A percentile compares a stretch with the other conserved stretches of the same genome.
Evolutionary conservation across 2,888 invertebrate species (phyloP).

Genomic region (Ellobium chinense): DNA sequence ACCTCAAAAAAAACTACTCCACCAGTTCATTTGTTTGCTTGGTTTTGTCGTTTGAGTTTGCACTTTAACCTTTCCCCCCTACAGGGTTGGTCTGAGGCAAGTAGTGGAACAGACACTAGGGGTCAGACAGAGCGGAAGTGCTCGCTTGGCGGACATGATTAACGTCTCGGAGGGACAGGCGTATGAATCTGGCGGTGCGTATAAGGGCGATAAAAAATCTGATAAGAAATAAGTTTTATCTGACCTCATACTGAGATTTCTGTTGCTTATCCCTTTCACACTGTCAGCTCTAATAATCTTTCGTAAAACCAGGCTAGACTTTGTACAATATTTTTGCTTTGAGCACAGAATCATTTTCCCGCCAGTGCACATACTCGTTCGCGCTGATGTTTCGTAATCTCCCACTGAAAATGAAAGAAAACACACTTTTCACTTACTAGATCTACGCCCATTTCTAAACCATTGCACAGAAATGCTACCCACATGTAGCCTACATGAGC

Average conservation of each 20-base stretch:
- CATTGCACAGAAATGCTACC: too few relatives aligned
- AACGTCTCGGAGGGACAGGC: conserved; percentile 51
- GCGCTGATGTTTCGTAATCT: too few relatives aligned
- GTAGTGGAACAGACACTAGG: conserved; percentile 69
- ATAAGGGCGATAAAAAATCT: conserved; percentile 2
- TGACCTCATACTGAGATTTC: neutral
- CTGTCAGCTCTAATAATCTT: neutral
- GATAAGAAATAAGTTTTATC: conserved; percentile 19
- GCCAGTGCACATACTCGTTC: too few relatives aligned
- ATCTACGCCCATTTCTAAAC: too few relatives aligned
- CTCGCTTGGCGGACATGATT: conserved; percentile 68
- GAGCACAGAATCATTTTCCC: too few relatives aligned
- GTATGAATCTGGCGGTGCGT: conserved; percentile 42
- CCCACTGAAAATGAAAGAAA: too few relatives aligned
- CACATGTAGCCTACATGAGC: too few relatives aligned
- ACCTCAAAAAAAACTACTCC: neutral
- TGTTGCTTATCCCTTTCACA: neutral
- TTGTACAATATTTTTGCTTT: too few relatives aligned
- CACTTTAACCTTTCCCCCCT: conserved; percentile 10
- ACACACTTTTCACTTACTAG: too few relatives aligned
- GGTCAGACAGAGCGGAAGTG: conserved; percentile 65
- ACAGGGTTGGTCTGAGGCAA: conserved; percentile 60
- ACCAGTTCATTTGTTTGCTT: neutral
- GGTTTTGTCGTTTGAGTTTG: neutral
- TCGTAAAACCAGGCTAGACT: too few relatives aligned